phyloP scores from a whole-genome alignment of 2,888 invertebrate species.

The Drosophila pegasa region DNA sequence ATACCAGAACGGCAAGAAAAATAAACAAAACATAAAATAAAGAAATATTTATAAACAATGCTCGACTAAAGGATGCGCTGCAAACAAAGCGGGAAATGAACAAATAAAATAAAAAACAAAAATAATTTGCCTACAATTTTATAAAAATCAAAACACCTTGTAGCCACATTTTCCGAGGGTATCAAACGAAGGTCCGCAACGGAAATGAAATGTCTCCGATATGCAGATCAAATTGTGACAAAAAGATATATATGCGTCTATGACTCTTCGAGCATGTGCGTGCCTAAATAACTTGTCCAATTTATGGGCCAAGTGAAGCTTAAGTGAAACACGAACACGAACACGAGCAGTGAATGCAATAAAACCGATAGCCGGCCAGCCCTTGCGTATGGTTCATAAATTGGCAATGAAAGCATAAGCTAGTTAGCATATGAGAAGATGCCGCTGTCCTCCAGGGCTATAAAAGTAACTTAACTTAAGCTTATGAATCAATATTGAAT shows the following conservation, averaged over 20 bases:
- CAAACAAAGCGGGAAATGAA: no score
- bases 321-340: slow-evolving; percentile 66
- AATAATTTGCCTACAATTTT: background rate
- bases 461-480: slow-evolving; percentile 11
- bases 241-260: slow-evolving; percentile 17
- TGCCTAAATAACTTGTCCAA: slow-evolving; percentile 61
- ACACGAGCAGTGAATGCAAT: slow-evolving; percentile 31
- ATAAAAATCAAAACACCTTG: background rate
- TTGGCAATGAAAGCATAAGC: slow-evolving; percentile 41
- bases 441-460: background rate
- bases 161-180: background rate
- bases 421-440: slow-evolving; percentile 14
- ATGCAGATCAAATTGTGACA: slow-evolving; percentile 67
- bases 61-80: slow-evolving; percentile 2
- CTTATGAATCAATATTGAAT: slow-evolving; percentile 42
- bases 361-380: slow-evolving; percentile 45
- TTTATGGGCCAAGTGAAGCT: slow-evolving; percentile 61
- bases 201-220: slow-evolving; percentile 41
- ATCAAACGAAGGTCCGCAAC: slow-evolving; percentile 16
- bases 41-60: slow-evolving; percentile 8
- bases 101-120: background rate
- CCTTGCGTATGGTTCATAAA: slow-evolving; percentile 28
- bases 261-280: slow-evolving; percentile 56
- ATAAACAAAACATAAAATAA: slow-evolving; percentile 13
- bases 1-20: slow-evolving; percentile 28